Evolutionary conservation across 35 echinoderm and acorn worm species (phyloP).

Genomic region (Ptychodera flava): DNA sequence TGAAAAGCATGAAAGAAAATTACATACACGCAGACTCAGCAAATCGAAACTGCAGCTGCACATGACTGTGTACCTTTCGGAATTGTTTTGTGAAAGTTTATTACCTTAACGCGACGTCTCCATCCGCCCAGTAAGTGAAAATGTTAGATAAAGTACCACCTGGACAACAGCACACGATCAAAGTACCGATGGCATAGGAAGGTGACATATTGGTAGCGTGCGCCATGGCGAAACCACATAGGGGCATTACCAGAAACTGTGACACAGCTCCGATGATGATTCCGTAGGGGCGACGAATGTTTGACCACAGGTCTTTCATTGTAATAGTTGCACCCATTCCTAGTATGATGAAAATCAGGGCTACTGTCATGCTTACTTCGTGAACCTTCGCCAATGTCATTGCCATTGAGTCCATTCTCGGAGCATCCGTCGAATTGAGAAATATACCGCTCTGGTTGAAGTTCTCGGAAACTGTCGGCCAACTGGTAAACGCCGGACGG

Average conservation of each 20-base stretch:
- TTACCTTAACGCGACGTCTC: slow-evolving; percentile 39
- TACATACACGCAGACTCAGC: no score
- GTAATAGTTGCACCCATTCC: slow-evolving; percentile 5
- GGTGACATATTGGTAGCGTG: slow-evolving; percentile 3
- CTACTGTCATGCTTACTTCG: not conserved
- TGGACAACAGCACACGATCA: slow-evolving; percentile 40
- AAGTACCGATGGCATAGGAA: slow-evolving; percentile 24
- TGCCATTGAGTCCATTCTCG: no score
- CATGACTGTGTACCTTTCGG: no score
- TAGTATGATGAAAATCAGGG: not conserved
- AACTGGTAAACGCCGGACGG: no score
- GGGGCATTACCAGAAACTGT: slow-evolving; percentile 32
- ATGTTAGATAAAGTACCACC: slow-evolving; percentile 30
- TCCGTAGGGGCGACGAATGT: slow-evolving; percentile 19
- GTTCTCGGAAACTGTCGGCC: no score
- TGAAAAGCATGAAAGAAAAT: no score
- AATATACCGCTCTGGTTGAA: no score
- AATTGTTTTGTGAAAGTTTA: no score
- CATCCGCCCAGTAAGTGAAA: slow-evolving; percentile 36
- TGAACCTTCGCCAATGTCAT: no score
- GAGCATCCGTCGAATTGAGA: no score
- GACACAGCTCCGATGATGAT: slow-evolving; percentile 20
- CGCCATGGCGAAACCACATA: slow-evolving; percentile 20
- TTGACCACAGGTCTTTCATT: not conserved
- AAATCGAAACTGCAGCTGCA: no score